Evolutionary conservation across 2,797 vertebrate species (phyloP).

Genomic region (Oreochromis mossambicus): DNA sequence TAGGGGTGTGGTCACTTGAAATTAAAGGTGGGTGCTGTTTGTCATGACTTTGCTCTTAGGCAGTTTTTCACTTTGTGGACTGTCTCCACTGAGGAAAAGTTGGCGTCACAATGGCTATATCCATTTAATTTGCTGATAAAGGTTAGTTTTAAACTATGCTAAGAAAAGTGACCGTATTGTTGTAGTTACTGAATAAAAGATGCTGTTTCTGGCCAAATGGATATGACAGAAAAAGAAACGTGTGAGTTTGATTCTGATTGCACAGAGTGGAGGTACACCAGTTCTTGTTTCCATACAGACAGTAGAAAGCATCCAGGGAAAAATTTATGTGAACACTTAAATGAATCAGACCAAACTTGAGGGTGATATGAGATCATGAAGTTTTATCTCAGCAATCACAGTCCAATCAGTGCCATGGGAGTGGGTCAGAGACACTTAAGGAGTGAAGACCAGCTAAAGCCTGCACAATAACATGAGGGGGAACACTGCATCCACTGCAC

Average conservation of each 20-base stretch:
- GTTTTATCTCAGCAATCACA: neutral
- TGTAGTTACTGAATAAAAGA: neutral
- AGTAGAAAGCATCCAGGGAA: slow-evolving; percentile 25
- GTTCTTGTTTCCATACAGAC: slow-evolving; percentile 42
- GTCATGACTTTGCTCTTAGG: neutral
- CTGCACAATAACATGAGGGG: neutral
- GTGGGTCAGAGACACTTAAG: slow-evolving; percentile 1
- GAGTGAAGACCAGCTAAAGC: neutral
- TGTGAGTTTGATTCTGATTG: slow-evolving; percentile 5
- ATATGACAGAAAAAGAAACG: slow-evolving; percentile 21
- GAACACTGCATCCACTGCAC: neutral
- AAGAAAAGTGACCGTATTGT: neutral
- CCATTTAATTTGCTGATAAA: neutral
- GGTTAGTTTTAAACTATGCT: neutral
- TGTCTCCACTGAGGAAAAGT: neutral
- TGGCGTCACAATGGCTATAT: neutral
- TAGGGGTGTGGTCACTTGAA: neutral
- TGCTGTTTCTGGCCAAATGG: neutral
- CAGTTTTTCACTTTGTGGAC: neutral
- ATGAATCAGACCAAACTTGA: slow-evolving; percentile 11
- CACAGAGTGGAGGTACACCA: slow-evolving; percentile 19
- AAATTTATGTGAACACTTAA: slow-evolving; percentile 12
- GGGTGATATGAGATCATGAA: slow-evolving; percentile 23
- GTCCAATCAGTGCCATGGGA: neutral
- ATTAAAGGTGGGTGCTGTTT: neutral